phyloP scores from a whole-genome alignment of 2,888 invertebrate genomes.

The Laspeyria flexula region DNA sequence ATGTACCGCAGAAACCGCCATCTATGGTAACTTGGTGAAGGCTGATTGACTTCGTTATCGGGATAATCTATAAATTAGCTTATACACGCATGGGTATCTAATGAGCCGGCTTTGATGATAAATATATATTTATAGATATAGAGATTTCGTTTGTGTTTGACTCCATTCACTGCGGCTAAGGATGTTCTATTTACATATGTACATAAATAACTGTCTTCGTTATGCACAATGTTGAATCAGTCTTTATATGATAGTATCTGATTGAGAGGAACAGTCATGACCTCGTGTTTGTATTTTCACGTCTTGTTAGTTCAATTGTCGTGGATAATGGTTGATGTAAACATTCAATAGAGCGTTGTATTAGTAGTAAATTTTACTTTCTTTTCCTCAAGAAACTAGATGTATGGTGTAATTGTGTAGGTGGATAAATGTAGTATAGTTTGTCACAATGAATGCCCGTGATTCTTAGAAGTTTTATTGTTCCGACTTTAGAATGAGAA shows the following conservation, averaged over 20 bases:
- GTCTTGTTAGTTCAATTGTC: slow-evolving; percentile 71
- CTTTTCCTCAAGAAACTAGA: background rate
- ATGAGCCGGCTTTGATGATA: slow-evolving; percentile 48
- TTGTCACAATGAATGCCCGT: background rate
- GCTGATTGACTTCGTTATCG: slow-evolving; percentile 73
- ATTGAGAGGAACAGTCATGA: slow-evolving; percentile 61
- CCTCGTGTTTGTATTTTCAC: slow-evolving; percentile 58
- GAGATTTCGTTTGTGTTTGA: slow-evolving; percentile 34
- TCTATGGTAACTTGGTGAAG: slow-evolving; percentile 67
- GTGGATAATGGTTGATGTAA: slow-evolving; percentile 44
- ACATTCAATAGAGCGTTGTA: slow-evolving; percentile 34
- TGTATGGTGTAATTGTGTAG: background rate
- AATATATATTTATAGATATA: slow-evolving; percentile 34
- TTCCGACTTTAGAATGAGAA: background rate
- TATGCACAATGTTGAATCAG: slow-evolving; percentile 55
- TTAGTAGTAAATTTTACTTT: background rate
- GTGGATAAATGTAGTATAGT: background rate
- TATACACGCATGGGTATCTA: slow-evolving; percentile 49
- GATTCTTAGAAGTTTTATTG: background rate
- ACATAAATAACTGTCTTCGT: slow-evolving; percentile 47
- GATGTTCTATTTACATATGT: slow-evolving; percentile 40
- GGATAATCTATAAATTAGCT: slow-evolving; percentile 61
- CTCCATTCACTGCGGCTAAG: slow-evolving; percentile 32
- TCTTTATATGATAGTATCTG: slow-evolving; percentile 50
- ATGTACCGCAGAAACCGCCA: slow-evolving; percentile 61